Evolutionary conservation across 2,888 invertebrate species (phyloP), one percentile per base, ranked within the genome.

Genomic region (Calliopum simillimum): DNA sequence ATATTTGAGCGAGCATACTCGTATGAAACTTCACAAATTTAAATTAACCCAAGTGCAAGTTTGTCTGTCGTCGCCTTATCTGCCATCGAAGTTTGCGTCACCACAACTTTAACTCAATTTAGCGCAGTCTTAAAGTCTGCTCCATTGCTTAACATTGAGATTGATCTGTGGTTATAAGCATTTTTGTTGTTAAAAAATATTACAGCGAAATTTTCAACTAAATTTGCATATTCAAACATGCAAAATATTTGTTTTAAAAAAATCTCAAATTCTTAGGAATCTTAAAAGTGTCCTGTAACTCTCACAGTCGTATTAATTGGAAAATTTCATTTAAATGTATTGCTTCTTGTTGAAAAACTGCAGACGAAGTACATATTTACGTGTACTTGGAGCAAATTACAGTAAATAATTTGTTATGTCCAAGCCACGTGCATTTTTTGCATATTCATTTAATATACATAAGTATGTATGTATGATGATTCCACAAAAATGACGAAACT

Each of bases 21-120:
- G 33, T 33, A 58, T n/a, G 16, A 49, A 78, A 79, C 79, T 76
- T 78, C 79, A 80, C 80, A 79, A 80, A 79, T 79, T 79, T 79
- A 79, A 79, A 79, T 80, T 79, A 80, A 79, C 80, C 80, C 79
- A 80, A 80, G 79, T 79, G 80, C 80, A 79, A 79, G 76, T 79
- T 80, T 78, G 76, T 21, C 53, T 55, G 19, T 43, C 76, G 79
- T 79, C 80, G 73, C 76, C 76, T 80, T 75, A 79, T 79, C 79
- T 76, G 68, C 61, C 75, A 80, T 80, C 80, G 73, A 63, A 61
- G 47, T 71, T 61, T 61, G 68, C 19, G 13, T 53, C 43, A 21
- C 43, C 19, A 53, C 53, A 41, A 55, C 16, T 41, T 12, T 13
- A 33, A 63, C 41, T n/a, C 55, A 65, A 53, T 65, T 65, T 43